phyloP scores from a whole-genome alignment of 2,113 vertebrate species.

The Coreoperca whiteheadi region DNA sequence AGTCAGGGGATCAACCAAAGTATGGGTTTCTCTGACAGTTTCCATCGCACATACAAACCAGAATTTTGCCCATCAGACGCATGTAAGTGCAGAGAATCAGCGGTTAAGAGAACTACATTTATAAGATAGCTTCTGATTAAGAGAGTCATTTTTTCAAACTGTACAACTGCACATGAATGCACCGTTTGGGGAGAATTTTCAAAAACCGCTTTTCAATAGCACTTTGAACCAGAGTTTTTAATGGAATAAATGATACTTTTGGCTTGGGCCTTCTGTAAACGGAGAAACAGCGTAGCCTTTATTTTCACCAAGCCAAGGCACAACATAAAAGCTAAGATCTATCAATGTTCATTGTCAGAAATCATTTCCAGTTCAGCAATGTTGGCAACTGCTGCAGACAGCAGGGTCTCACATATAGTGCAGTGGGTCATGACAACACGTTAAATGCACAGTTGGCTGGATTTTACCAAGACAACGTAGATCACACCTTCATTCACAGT shows the following conservation, averaged over 20 bases:
- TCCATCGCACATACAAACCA: background rate
- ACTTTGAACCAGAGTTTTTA: background rate
- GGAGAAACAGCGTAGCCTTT: background rate
- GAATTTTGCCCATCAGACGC: background rate
- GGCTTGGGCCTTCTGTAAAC: background rate
- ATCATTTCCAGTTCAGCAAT: slow-evolving; percentile 13
- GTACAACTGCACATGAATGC: background rate
- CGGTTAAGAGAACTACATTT: background rate
- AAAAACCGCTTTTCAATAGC: background rate
- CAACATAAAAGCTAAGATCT: background rate
- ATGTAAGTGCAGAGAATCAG: background rate
- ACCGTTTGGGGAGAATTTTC: background rate
- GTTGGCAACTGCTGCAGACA: slow-evolving; percentile 20
- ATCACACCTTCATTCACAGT: slow-evolving; percentile 6
- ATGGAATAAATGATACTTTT: background rate
- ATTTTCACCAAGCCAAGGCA: background rate
- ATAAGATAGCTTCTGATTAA: background rate
- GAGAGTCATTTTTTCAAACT: background rate
- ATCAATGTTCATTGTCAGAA: background rate
- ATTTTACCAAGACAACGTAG: slow-evolving; percentile 20
- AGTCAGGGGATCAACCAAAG: too few species aligned
- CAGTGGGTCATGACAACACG: slow-evolving; percentile 32
- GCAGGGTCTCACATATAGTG: slow-evolving; percentile 14
- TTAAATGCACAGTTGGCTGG: slow-evolving; percentile 1
- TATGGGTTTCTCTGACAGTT: background rate